Evolutionary conservation across 2,888 invertebrate genomes (phyloP), one percentile per base, ranked within the genome.

Genomic region (Ischnus inquisitorius): DNA sequence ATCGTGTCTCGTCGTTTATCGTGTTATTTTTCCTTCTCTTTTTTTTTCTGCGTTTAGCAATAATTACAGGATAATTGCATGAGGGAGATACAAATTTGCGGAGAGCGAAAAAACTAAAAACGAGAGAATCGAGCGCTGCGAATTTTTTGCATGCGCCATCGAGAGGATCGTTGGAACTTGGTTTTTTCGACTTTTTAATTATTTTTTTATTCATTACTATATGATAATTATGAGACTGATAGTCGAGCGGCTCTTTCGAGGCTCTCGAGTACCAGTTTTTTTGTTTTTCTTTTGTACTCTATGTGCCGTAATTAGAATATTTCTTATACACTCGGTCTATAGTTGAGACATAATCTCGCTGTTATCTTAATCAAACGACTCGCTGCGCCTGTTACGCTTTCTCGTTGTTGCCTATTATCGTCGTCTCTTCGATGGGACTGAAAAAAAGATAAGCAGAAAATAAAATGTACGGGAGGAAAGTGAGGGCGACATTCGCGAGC

Each of bases 1-100:
- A 57, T 25, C 75, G 51, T 79, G 60, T 46, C 14, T 75, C 41
- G 34, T 79, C 77, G 54, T 67, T 62, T 48, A 43, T 68, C 67
- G 51, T 60, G 8, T 39, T 34, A 22, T 62, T 28, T 51, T 75
- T 19, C 22, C 22, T 39, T 62, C 16, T 39, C 22, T 39, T 62
- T 28, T 51, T 75, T 19, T 5, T 71, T 43, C 51, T 51, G 16
- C 41, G 28, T 71, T 51, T 69, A 60, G 71, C 43, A 14, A 22
- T 34, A 43, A 28, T 28, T 14, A 1, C 39, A 69, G 54, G 39
- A 19, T 54, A 54, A 69, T 69, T 54, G 69, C 69, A 51, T 54
- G 39, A 34, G 19, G 54, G 3, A 14, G 8, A 34, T 34, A 71
- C 19, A 14, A 57, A 22, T 54, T 34, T 1, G 19, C 10, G 6